Evolutionary conservation across 2,113 vertebrate species (phyloP).

Genomic region (Collichthys lucidus): DNA sequence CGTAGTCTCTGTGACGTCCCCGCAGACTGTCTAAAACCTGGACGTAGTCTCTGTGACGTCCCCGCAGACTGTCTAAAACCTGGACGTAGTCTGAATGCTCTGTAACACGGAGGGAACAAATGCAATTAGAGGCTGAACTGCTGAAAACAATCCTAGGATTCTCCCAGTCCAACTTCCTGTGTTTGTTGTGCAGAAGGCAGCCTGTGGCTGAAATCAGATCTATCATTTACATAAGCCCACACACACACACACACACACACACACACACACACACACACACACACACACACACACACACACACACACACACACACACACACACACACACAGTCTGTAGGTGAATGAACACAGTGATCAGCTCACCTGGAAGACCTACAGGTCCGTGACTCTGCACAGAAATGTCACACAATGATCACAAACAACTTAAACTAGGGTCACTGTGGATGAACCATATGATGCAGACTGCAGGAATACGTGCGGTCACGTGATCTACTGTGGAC

Average conservation of each 20-base stretch:
- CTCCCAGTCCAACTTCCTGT: not conserved
- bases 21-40: no score
- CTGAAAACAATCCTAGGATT: not conserved
- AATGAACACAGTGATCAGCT: not conserved
- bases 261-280: constrained; percentile 8
- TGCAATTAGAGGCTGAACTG: not conserved
- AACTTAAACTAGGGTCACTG: not conserved
- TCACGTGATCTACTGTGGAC: not conserved
- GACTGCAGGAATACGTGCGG: not conserved
- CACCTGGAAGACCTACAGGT: not conserved
- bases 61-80: no score
- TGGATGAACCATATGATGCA: not conserved
- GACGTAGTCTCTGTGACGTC: no score
- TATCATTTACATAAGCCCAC: constrained; percentile 41
- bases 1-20: no score
- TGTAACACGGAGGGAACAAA: not conserved
- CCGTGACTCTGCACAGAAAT: no score
- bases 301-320: constrained; percentile 13
- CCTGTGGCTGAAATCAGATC: constrained; percentile 41
- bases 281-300: not conserved
- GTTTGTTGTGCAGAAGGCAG: not conserved
- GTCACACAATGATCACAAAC: not conserved
- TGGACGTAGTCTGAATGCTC: no score
- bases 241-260: constrained; percentile 9
- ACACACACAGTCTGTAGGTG: not conserved